Conservation (phyloP, 1,140 invertebrate species). For the Drosophila asahinai region DNA sequence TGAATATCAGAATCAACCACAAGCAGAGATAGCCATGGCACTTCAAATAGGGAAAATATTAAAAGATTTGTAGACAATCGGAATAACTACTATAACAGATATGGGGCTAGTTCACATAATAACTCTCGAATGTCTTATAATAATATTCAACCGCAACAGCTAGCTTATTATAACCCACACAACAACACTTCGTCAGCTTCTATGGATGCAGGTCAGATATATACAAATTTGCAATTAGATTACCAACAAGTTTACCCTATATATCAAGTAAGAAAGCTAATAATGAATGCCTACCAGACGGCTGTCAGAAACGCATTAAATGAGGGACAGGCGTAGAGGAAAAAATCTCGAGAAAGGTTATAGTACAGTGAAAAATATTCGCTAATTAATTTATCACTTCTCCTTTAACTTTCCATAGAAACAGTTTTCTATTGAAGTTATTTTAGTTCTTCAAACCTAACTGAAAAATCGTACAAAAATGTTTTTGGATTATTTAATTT, state of each 20-base stretch:
- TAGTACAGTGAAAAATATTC: no score
- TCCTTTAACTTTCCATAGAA: no score
- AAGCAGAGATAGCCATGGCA: slow-evolving; percentile 2
- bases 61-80: neutral
- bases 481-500: no score
- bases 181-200: neutral
- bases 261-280: neutral
- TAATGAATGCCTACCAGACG: no score
- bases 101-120: neutral
- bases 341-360: no score
- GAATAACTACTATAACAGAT: neutral
- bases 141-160: neutral
- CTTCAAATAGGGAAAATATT: slow-evolving; percentile 3
- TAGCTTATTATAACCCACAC: neutral
- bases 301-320: no score
- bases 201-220: slow-evolving; percentile 6
- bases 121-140: slow-evolving; percentile 5
- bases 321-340: no score
- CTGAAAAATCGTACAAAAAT: no score
- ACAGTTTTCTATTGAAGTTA: no score
- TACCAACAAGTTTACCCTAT: slow-evolving; percentile 4
- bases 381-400: no score
- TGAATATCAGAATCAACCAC: no score
- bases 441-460: no score
- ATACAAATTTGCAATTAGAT: slow-evolving; percentile 9